Evolutionary conservation across 2,113 vertebrate genomes (phyloP).

Genomic region (Ictalurus punctatus): DNA sequence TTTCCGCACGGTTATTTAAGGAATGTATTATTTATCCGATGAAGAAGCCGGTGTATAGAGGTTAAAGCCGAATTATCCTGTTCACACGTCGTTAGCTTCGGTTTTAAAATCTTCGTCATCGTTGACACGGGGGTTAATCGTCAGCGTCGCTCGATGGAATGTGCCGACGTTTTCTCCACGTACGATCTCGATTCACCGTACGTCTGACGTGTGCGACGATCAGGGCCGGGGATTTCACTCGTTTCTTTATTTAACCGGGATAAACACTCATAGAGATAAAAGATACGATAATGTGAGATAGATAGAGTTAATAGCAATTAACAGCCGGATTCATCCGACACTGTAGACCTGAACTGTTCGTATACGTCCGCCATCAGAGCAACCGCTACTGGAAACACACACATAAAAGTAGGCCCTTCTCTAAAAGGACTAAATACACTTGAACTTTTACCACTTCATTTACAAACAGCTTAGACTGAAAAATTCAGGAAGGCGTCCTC

Average conservation of each 20-base stretch:
- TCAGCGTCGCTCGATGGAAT: background rate
- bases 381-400: too few species aligned
- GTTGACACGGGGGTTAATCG: background rate
- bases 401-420: too few species aligned
- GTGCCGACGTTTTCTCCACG: background rate
- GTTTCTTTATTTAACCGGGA: too few species aligned
- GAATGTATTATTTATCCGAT: background rate
- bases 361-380: too few species aligned
- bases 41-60: background rate
- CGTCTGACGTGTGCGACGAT: background rate
- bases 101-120: background rate
- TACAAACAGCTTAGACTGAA: background rate
- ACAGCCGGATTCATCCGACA: too few species aligned
- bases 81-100: background rate
- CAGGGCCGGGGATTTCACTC: background rate
- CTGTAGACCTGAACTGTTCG: too few species aligned
- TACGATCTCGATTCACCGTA: background rate
- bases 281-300: too few species aligned
- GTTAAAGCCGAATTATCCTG: background rate
- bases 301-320: too few species aligned
- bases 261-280: too few species aligned
- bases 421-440: background rate
- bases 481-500: too few species aligned
- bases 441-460: background rate
- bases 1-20: slow-evolving; percentile 2